A percentile compares a stretch with the other conserved stretches of the same genome.
Conservation (phyloP, 2,888 invertebrate genomes). For the Eupelmus urozonus region DNA sequence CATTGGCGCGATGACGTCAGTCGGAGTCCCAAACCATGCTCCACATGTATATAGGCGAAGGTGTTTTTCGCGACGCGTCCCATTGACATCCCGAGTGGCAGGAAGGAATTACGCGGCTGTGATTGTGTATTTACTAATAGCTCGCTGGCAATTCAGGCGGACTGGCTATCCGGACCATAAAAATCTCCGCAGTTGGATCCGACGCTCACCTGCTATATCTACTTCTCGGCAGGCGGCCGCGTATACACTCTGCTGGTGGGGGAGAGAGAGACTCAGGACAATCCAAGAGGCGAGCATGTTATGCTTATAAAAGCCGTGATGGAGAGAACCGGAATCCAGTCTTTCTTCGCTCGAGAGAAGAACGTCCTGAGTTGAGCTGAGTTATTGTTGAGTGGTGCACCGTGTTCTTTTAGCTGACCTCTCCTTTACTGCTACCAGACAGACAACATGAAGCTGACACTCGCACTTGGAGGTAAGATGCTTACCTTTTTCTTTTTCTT, state of each 20-base stretch:
- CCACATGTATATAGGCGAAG: too few species aligned
- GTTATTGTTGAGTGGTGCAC: too few species aligned
- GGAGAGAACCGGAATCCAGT: conserved; percentile 52
- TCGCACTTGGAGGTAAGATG: conserved; percentile 51
- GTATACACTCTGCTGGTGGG: not conserved
- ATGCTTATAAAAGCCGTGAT: conserved; percentile 54
- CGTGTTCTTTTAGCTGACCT: not conserved
- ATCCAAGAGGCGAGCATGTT: conserved; percentile 12
- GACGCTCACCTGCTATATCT: conserved; percentile 34
- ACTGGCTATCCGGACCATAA: too few species aligned
- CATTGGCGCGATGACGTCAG: too few species aligned
- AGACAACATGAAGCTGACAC: conserved; percentile 50
- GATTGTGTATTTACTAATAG: too few species aligned
- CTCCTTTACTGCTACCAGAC: not conserved
- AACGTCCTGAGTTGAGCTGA: too few species aligned
- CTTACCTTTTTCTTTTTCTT: not conserved
- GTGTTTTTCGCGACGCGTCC: too few species aligned
- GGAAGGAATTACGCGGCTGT: too few species aligned
- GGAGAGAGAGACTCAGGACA: conserved; percentile 28
- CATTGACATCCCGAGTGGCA: too few species aligned
- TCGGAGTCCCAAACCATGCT: too few species aligned
- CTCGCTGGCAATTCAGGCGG: too few species aligned
- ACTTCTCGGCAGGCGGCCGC: not conserved
- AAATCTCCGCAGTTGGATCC: too few species aligned
- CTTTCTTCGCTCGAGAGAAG: conserved; percentile 45